Evolutionary conservation across 2,888 invertebrate genomes (phyloP), one percentile per base, ranked within the genome.

Genomic region (Vesta saturnalis): DNA sequence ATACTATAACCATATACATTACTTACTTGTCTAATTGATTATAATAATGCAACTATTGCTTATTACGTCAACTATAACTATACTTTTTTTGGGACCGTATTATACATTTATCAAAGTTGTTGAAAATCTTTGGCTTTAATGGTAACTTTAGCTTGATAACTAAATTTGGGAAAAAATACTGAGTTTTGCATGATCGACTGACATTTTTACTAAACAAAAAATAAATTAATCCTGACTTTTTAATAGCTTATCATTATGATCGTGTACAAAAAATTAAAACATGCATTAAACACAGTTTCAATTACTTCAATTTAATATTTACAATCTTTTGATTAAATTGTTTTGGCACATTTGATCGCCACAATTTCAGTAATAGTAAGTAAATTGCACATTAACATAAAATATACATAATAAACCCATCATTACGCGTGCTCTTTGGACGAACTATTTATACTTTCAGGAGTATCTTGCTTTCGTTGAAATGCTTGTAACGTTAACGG

Each of bases 401-500:
- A 52, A 52, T 19, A 19, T n/a, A 52, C 19, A 52, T n/a, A 21
- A 52, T 47, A 47, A 47, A 47, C 39, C 21, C 23, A 59, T 49
- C 55, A 69, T 72, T 72, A 72, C 47, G 63, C 65, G 46, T 72
- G 71, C 61, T 74, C 75, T 49, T 73, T 74, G 49, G 63, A 67
- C 22, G 64, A 10, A 49, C 68, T 72, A 14, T 69, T 75, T 67
- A 73, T 68, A 35, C 71, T 76, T 64, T 78, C 80, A 23, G 73
- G 67, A 1, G 66, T 70, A 15, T 83, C 83, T 47, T 83, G 82
- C 66, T 83, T 83, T 60, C 83, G 73, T 39, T 76, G 76, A 49
- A 77, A 70, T 62, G 83, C 83, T 67, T 84, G 84, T 46, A 84
- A 76, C 14, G 82, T 83, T 49, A 84, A 68, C 74, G 82, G 87